A percentile compares a stretch with the other conserved stretches of the same genome.
These are phyloP conservation scores for Leptobrachium leishanense DNA, from an alignment of 2,113 vertebrate species.

Conservation along the genomic window DNA sequence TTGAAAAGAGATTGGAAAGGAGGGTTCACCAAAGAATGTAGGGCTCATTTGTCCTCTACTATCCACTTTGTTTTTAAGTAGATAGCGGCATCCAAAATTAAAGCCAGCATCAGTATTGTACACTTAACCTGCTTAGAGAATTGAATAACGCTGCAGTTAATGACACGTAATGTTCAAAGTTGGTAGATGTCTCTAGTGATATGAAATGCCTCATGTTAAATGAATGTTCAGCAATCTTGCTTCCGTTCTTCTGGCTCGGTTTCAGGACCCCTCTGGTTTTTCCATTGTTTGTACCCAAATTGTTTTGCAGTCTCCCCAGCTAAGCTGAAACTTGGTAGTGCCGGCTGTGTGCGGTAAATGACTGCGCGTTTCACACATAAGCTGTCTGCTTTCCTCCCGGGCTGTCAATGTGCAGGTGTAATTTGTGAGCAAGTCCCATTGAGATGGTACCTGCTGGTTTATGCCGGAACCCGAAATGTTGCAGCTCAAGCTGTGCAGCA, in stretches of 20 bases:
- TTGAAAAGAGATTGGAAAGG: no score
- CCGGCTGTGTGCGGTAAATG: not conserved
- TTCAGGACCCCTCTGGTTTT: not conserved
- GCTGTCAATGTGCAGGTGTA: not conserved
- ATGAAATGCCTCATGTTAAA: not conserved
- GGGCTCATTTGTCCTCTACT: no score
- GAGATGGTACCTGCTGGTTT: conserved; percentile 24
- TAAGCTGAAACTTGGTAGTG: not conserved
- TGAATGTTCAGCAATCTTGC: not conserved
- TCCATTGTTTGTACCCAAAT: not conserved
- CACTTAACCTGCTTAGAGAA: no score
- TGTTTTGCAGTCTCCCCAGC: not conserved
- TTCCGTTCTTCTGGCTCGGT: not conserved
- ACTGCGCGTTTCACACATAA: not conserved
- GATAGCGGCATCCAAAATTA: no score
- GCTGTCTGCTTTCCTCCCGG: not conserved
- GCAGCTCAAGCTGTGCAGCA: conserved; percentile 30
- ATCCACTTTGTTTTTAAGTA: no score
- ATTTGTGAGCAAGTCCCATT: conserved; percentile 30
- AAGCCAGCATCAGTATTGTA: no score
- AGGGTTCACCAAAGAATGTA: no score
- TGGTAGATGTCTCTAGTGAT: not conserved
- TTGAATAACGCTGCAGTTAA: no score
- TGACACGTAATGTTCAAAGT: no score
- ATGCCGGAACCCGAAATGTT: conserved; percentile 27